Conservation (phyloP, 2,797 vertebrate species). For the Gymnodraco acuticeps region DNA sequence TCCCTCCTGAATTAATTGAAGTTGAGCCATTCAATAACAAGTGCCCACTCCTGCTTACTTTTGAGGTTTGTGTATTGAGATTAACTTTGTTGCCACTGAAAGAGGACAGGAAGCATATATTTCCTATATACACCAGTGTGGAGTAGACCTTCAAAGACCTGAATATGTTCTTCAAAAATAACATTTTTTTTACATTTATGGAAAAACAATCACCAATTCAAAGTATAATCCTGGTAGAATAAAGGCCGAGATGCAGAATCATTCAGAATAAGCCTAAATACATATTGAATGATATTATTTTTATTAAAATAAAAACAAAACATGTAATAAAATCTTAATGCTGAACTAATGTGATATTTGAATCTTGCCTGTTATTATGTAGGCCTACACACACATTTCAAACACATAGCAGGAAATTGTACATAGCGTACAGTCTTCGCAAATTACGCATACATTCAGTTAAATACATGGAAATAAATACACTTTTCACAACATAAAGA, state of each 20-base stretch:
- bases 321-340: not conserved
- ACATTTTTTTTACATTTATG: not conserved
- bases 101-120: constrained; percentile 36
- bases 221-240: not conserved
- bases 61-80: constrained; percentile 80
- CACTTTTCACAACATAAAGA: not conserved
- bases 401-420: not conserved
- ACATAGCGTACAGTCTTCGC: not conserved
- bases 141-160: not conserved
- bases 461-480: not conserved
- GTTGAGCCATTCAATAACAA: constrained; percentile 51
- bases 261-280: not conserved
- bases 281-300: not conserved
- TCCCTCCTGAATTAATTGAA: constrained; percentile 42
- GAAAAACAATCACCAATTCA: not conserved
- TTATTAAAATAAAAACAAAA: too few species aligned
- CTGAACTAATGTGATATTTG: not conserved
- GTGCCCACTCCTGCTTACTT: constrained; percentile 43
- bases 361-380: not conserved
- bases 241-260: not conserved
- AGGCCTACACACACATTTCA: too few species aligned
- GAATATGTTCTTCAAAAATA: not conserved
- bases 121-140: constrained; percentile 26
- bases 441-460: not conserved
- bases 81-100: constrained; percentile 54